Base-by-base conservation (phyloP, 2,888 invertebrate species). In the Chrysolina americana region DNA sequence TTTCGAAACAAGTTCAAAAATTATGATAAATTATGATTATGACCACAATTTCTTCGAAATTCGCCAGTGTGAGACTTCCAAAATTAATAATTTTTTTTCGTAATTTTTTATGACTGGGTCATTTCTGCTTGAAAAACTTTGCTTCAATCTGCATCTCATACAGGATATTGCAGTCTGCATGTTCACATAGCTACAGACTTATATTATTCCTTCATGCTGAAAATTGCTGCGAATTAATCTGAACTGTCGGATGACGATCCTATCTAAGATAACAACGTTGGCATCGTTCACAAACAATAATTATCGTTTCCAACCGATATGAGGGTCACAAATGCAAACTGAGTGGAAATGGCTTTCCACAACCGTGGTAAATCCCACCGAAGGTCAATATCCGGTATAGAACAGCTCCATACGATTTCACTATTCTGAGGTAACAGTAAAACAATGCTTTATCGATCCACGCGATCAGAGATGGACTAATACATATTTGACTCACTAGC, bases 321-420 rank as follows among this genome's bases (percentile, higher is more conserved):
- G 66, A 68, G 62, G 73, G 66, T 63, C 66, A 47, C 65, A 72
- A 77, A 73, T 75, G 73, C 65, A 77, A 75, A 73, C 65, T 71
- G 69, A 66, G 71, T 71, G 63, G 77, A 73, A 75, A 75, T 71
- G 72, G 63, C 44, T 72, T 71, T 70, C 71, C 74, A 71, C 74
- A 59, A 71, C 70, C 65, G 77, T 70, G 77, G 73, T 77, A 70
- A 77, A 75, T 77, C 75, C 70, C 71, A 68, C 62, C 48, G 68
- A 66, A 72, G 77, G 75, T 73, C 77, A 77, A 77, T 77, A 75
- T 77, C 77, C 77, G 77, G 72, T 47, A 41, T 23, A 41, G 68
- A 70, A 62, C 69, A 68, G 72, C 70, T 73, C 70, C 68, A 65
- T 59, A 63, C 59, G 68, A 44, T 73, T 56, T 11, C 19, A 19